Percentiles rank a stretch among this genome's conserved stretches.
Conservation (phyloP, 2,113 vertebrate genomes). For the Arenaria interpres region DNA sequence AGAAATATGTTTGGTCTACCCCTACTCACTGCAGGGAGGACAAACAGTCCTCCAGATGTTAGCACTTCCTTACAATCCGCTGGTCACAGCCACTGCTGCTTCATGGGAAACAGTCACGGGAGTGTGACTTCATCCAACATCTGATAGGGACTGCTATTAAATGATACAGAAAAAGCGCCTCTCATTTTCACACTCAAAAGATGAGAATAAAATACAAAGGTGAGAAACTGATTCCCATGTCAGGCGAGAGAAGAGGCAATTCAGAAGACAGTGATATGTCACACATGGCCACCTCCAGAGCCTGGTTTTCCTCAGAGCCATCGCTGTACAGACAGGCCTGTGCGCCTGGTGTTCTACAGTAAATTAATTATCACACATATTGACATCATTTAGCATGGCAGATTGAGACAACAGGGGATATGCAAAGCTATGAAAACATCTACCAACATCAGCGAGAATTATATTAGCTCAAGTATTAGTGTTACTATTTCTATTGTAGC, state of each 20-base stretch:
- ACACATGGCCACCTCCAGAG: neutral
- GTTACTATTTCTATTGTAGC: neutral
- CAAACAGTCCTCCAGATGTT: slow-evolving; percentile 11
- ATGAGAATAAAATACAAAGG: neutral
- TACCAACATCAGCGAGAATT: neutral
- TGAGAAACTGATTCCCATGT: neutral
- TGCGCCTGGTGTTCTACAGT: neutral
- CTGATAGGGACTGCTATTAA: neutral
- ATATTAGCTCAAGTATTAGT: neutral
- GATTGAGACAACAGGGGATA: neutral
- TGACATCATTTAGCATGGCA: neutral
- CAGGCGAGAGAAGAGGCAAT: neutral
- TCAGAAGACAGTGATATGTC: neutral
- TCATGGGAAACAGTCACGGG: slow-evolving; percentile 37
- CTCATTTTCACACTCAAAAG: neutral
- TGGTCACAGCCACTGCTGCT: slow-evolving; percentile 5
- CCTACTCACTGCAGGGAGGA: neutral
- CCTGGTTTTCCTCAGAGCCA: neutral
- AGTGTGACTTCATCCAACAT: neutral
- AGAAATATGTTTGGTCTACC: neutral
- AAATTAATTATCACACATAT: neutral
- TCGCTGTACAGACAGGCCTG: neutral
- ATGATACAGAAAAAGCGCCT: neutral
- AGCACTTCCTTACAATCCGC: neutral
- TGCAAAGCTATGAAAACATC: neutral